Conservation (phyloP, 2,797 vertebrate genomes). For the Crocodylus rhombifer region DNA sequence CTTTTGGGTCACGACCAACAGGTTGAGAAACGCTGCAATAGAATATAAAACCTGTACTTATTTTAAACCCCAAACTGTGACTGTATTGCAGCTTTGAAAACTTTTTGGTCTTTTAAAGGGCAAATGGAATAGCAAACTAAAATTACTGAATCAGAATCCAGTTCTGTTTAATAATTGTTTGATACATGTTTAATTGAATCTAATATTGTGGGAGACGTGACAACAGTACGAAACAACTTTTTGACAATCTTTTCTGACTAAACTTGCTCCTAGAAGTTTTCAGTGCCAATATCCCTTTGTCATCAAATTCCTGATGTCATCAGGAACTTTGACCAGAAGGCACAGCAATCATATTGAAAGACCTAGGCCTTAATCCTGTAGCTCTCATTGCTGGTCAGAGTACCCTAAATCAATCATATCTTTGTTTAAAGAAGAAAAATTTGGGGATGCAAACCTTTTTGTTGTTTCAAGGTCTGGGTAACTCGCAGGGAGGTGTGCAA, state of each 20-base stretch:
- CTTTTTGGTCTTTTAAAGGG: background rate
- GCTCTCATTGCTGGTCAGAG: background rate
- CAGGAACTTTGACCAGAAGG: background rate
- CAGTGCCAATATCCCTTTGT: background rate
- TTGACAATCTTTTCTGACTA: background rate
- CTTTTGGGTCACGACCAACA: too few relatives aligned
- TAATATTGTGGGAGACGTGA: background rate
- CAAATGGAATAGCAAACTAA: background rate
- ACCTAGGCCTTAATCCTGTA: background rate
- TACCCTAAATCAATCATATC: background rate
- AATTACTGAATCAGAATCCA: background rate
- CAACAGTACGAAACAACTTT: background rate
- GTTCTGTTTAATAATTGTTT: slow-evolving; percentile 12
- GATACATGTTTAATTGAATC: background rate
- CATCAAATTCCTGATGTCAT: background rate
- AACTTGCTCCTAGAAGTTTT: background rate
- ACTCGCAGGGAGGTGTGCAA: too few relatives aligned
- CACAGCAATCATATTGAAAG: background rate
- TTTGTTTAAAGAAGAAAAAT: too few relatives aligned
- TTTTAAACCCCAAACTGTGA: background rate
- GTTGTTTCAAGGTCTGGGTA: background rate
- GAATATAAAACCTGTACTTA: background rate
- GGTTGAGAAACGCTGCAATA: too few relatives aligned
- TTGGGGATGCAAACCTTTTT: background rate
- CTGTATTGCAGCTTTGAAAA: background rate